Percentiles rank a stretch among this genome's conserved stretches.
Evolutionary conservation across 2,113 vertebrate species (phyloP).

Genomic region (Cacatua alba): DNA sequence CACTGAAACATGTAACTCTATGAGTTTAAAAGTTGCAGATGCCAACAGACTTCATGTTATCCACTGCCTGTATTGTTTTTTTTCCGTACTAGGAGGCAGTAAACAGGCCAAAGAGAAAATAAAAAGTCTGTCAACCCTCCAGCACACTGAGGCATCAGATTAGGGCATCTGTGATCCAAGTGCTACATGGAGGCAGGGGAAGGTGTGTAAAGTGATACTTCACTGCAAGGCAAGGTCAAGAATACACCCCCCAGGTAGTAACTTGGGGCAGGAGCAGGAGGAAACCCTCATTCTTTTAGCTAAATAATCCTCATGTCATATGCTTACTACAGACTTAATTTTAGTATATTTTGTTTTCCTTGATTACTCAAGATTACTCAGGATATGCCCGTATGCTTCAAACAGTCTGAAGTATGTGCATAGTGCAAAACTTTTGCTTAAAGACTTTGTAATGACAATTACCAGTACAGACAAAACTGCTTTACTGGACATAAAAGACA

Average conservation of each 20-base stretch:
- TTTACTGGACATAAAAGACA: neutral
- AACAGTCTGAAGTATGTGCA: neutral
- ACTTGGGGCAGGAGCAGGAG: neutral
- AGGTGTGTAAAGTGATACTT: neutral
- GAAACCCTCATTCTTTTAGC: neutral
- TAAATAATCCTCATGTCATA: neutral
- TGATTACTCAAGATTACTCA: neutral
- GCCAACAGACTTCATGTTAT: neutral
- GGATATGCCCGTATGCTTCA: neutral
- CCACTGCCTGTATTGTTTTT: neutral
- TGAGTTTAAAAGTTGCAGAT: neutral
- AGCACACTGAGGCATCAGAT: neutral
- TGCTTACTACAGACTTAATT: neutral
- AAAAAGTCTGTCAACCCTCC: neutral
- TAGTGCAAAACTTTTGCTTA: neutral
- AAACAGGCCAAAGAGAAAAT: neutral
- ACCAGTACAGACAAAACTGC: neutral
- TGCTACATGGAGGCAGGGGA: neutral
- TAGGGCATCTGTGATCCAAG: neutral
- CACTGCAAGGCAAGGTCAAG: neutral
- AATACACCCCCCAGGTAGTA: neutral
- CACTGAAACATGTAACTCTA: neutral
- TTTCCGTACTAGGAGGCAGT: neutral
- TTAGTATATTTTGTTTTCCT: neutral
- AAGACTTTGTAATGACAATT: neutral